These are phyloP conservation scores for Syngnathus acus DNA, from an alignment of 2,797 vertebrate genomes.

Conservation along the genomic window DNA sequence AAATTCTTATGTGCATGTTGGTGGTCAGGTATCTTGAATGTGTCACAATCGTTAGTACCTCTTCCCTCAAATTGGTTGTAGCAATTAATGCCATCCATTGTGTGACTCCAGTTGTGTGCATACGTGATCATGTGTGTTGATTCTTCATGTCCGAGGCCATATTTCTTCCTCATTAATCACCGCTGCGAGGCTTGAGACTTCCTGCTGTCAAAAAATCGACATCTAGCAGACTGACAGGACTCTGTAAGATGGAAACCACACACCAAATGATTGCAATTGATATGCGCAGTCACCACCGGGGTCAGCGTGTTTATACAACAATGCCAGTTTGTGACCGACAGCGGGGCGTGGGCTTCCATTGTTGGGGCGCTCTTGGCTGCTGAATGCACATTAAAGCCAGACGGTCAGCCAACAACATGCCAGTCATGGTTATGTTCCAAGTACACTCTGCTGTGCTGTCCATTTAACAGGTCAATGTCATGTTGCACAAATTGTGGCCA, in stretches of 20 bases:
- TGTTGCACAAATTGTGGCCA: conserved; percentile 28
- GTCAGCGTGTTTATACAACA: conserved; percentile 44
- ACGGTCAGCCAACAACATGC: conserved; percentile 47
- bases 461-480: conserved; percentile 24
- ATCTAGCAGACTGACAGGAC: conserved; percentile 30
- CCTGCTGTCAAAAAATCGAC: conserved; percentile 56
- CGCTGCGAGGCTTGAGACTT: conserved; percentile 18
- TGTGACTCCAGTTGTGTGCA: conserved; percentile 16
- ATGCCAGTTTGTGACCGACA: conserved; percentile 53
- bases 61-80: conserved; percentile 5
- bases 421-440: conserved; percentile 39
- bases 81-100: conserved; percentile 30
- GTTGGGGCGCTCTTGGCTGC: conserved; percentile 42
- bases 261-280: conserved; percentile 31
- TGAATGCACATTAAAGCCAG: conserved; percentile 57
- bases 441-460: conserved; percentile 33
- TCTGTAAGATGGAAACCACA: conserved; percentile 36
- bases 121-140: conserved; percentile 4
- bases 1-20: not conserved
- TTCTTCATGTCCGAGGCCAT: conserved; percentile 35
- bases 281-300: conserved; percentile 23
- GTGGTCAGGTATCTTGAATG: conserved; percentile 29
- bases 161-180: conserved; percentile 61
- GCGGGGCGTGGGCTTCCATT: conserved; percentile 39
- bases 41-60: conserved; percentile 15